Conservation (phyloP, 2,888 invertebrate genomes). For the Sclerodermus sp. region DNA sequence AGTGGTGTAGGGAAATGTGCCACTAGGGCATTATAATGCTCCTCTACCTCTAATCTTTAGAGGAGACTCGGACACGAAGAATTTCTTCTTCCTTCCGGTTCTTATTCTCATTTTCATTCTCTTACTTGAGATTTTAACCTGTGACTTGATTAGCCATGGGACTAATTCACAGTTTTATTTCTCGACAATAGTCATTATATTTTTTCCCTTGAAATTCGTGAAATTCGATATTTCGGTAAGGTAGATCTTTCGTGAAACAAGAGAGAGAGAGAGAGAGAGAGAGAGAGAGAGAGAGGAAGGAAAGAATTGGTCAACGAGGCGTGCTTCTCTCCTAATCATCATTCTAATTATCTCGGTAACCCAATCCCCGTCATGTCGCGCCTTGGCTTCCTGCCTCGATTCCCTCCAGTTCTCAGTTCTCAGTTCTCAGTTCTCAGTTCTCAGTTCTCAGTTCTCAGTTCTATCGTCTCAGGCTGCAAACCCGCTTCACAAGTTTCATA, state of each 20-base stretch:
- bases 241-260: no score
- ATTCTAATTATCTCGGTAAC: slow-evolving; percentile 54
- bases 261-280: no score
- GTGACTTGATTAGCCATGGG: no score
- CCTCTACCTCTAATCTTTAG: slow-evolving; percentile 1
- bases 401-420: slow-evolving; percentile 12
- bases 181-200: no score
- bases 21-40: slow-evolving; percentile 45
- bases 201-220: no score
- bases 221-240: no score
- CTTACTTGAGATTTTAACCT: no score
- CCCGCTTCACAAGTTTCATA: slow-evolving; percentile 18
- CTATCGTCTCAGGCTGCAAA: slow-evolving; percentile 11
- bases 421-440: not conserved
- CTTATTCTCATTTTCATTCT: no score
- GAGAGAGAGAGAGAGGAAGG: not conserved
- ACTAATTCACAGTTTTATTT: no score
- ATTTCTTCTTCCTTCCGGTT: no score
- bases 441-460: slow-evolving; percentile 7
- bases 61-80: no score
- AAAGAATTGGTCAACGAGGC: slow-evolving; percentile 50
- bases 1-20: slow-evolving; percentile 44
- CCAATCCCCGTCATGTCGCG: slow-evolving; percentile 39
- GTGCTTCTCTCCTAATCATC: slow-evolving; percentile 46
- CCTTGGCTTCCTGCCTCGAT: slow-evolving; percentile 35